Evolutionary conservation across 2,797 vertebrate genomes (phyloP).

Genomic region (Lepidocolaptes lacrymiger): DNA sequence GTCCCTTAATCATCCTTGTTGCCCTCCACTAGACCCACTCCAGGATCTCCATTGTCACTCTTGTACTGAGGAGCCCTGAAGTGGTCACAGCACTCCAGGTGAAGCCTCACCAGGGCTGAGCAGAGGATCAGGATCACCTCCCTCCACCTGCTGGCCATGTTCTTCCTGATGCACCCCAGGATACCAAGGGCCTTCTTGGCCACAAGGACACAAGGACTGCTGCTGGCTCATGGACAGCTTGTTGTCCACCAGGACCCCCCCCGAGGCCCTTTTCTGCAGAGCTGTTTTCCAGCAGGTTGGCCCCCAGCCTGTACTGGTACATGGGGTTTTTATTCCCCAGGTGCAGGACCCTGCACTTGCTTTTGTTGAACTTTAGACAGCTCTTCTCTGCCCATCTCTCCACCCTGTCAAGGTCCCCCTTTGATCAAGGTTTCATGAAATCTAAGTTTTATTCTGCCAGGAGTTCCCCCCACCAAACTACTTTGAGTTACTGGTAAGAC

Average conservation of each 20-base stretch:
- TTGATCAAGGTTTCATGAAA: neutral
- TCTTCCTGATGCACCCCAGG: too few relatives aligned
- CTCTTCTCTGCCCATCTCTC: neutral
- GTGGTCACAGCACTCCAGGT: neutral
- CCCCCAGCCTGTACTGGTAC: fast-evolving
- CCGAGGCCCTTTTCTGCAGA: neutral
- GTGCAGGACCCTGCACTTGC: neutral
- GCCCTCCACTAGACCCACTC: fast-evolving
- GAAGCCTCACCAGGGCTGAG: neutral
- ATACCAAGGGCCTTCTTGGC: neutral
- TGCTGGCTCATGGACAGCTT: neutral
- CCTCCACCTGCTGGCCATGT: fast-evolving
- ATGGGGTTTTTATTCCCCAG: neutral
- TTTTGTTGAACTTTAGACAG: neutral
- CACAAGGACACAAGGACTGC: neutral
- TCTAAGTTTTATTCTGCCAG: neutral
- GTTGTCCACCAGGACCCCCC: neutral
- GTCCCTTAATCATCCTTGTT: neutral
- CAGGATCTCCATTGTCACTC: neutral
- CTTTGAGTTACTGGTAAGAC: neutral
- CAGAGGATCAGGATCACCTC: fast-evolving
- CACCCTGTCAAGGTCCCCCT: neutral
- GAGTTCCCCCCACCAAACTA: neutral
- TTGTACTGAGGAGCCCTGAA: neutral
- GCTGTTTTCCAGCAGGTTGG: neutral